Evolutionary conservation across 2,888 invertebrate species (phyloP).

Genomic region (Sipunculus nudus): DNA sequence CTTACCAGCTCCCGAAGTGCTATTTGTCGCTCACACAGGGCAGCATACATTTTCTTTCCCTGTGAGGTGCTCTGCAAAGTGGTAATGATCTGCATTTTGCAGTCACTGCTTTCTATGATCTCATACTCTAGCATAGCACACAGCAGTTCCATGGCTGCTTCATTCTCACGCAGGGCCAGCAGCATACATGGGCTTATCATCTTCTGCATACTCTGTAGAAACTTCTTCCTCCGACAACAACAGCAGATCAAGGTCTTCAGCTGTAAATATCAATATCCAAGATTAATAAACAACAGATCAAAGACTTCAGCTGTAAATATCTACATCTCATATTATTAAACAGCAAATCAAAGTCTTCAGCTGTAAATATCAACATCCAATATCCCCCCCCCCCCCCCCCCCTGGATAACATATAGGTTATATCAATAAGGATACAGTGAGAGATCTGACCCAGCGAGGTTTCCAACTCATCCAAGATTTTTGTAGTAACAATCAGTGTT

Average conservation of each 20-base stretch:
- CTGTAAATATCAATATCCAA: conserved; percentile 67
- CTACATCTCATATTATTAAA: conserved; percentile 71
- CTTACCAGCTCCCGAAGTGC: conserved; percentile 78
- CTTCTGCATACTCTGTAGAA: conserved; percentile 75
- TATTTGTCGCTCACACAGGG: conserved; percentile 78
- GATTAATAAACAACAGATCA: conserved; percentile 78
- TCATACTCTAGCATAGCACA: conserved; percentile 83
- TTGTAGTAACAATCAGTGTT: no score
- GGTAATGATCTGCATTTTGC: conserved; percentile 76
- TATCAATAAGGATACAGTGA: no score
- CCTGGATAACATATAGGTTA: not conserved
- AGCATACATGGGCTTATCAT: conserved; percentile 78
- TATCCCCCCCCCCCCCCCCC: no score
- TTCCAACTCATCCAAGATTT: not conserved
- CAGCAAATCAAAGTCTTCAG: conserved; percentile 72
- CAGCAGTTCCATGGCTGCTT: conserved; percentile 71
- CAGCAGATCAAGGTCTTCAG: conserved; percentile 72
- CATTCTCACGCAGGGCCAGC: conserved; percentile 75
- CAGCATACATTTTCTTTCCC: conserved; percentile 76
- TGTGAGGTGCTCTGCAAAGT: conserved; percentile 78
- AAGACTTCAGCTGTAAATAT: conserved; percentile 62
- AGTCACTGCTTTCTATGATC: conserved; percentile 71
- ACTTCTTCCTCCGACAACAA: conserved; percentile 78
- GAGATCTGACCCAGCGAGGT: no score
- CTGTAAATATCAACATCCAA: conserved; percentile 67